These are phyloP conservation scores for Pocillopora grandis DNA, from an alignment of 92 coral and sea anemone species.

Conservation along the genomic window DNA sequence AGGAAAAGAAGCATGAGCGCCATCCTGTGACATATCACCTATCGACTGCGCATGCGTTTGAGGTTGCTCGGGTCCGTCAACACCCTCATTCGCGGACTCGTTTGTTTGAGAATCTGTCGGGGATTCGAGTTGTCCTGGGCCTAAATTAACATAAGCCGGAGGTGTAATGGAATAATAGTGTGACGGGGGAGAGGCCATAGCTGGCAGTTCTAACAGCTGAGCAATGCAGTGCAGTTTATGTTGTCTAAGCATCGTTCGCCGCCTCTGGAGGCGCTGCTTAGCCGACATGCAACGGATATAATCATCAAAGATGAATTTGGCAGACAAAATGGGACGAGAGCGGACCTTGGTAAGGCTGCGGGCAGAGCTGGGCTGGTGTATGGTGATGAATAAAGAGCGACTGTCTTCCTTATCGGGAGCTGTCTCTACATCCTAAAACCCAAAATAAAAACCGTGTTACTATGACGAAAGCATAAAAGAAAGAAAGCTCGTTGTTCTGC, in stretches of 20 bases:
- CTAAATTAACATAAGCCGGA: slow-evolving; percentile 83
- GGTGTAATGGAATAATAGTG: slow-evolving; percentile 94
- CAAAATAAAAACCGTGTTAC: slow-evolving; percentile 10
- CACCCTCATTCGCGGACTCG: slow-evolving; percentile 23
- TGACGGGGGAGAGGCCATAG: slow-evolving; percentile 90
- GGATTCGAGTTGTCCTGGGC: slow-evolving; percentile 62
- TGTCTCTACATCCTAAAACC: slow-evolving; percentile 92
- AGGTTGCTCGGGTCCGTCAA: slow-evolving; percentile 18
- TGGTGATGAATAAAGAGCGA: slow-evolving; percentile 95
- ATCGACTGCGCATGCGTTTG: slow-evolving; percentile 13
- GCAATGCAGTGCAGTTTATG: slow-evolving; percentile 97
- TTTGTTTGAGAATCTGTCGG: slow-evolving; percentile 54
- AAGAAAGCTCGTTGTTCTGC: not conserved
- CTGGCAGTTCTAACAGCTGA: slow-evolving; percentile 95
- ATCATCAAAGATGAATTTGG: slow-evolving; percentile 97
- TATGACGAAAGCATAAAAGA: not conserved
- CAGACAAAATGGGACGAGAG: slow-evolving; percentile 89
- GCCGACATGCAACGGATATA: slow-evolving; percentile 99
- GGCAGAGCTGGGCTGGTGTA: slow-evolving; percentile 94
- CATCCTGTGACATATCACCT: slow-evolving; percentile 6
- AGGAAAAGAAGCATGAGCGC: slow-evolving; percentile 32
- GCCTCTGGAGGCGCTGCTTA: slow-evolving; percentile 91
- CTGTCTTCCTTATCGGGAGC: slow-evolving; percentile 98
- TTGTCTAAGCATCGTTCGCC: slow-evolving; percentile 88
- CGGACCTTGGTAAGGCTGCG: slow-evolving; percentile 90